Evolutionary conservation across 2,888 invertebrate species (phyloP), one percentile per base, ranked within the genome.

Genomic region (Pilophorus perplexus): DNA sequence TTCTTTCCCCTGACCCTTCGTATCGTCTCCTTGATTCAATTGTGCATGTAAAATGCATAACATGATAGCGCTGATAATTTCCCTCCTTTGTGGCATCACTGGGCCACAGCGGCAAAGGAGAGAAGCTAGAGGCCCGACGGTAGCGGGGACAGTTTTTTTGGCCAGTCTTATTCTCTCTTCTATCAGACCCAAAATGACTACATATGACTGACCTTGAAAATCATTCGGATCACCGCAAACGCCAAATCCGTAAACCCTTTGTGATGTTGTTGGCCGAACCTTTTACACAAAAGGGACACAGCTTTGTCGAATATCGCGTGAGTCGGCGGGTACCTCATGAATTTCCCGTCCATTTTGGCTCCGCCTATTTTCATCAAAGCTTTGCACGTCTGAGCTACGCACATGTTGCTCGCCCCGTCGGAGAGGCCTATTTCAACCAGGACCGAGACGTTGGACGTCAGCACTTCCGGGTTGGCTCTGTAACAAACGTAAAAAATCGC

Each of bases 381-480:
- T 70, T 80, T 76, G 72, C 86, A 87, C 0, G 83, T 81, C 54
- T 83, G 81, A 48, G 80, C 78, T 1, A 84, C 81, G 54, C 87
- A 75, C 6, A 81, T 75, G 70, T 83, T 79, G 74, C 84, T 80
- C 1, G 48, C 75, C 44, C 77, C 76, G 1, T 81, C 80, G 2
- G 42, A 22, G 10, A 92, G 80, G 0, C 89, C 90, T 71, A 90
- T 83, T 12, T 83, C 81, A 67, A 89, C 83, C 48, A 94, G 83
- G 3, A 89, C 81, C 70, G 85, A 83, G 2, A 90, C 80, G 77
- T 93, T 94, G 22, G 77, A 77, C 50, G 75, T 74, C 1, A 81
- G 75, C 23, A 81, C 76, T 38, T 76, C 75, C 25, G 76, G 74
- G 69, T 80, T 75, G 37, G 77, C 77, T 28, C 80, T 80, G n/a